A percentile compares a stretch with the other conserved stretches of the same genome.
phyloP scores from a whole-genome alignment of 2,797 vertebrate genomes.

The Muraenolepis orangiensis region DNA sequence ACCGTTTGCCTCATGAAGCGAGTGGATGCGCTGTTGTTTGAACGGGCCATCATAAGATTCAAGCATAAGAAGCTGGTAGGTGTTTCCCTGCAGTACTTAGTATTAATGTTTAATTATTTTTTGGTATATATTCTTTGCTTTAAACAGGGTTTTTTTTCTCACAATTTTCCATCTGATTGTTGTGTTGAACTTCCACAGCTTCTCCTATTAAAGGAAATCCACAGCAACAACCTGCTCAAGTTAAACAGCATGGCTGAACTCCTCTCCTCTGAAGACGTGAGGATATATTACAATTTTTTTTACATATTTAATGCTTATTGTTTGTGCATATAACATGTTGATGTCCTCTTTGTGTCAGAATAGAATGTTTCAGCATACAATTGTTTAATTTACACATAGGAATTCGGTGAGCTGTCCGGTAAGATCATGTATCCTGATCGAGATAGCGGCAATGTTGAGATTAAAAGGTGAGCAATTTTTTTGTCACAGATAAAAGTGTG shows the following conservation, averaged over 20 bases:
- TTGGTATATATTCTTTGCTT: background rate
- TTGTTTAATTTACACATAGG: conserved; percentile 36
- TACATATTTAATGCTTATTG: background rate
- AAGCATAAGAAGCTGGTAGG: conserved; percentile 72
- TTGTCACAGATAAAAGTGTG: background rate
- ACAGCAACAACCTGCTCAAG: conserved; percentile 51
- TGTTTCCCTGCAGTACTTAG: conserved; percentile 9
- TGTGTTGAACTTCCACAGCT: conserved; percentile 51
- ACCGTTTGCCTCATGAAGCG: conserved; percentile 60
- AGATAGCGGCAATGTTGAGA: background rate
- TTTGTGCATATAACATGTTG: background rate
- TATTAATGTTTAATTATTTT: background rate
- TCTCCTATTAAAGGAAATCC: conserved; percentile 54
- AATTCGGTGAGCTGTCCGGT: conserved; percentile 12
- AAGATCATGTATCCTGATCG: background rate
- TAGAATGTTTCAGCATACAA: background rate
- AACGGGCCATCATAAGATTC: conserved; percentile 67
- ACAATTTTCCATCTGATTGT: background rate
- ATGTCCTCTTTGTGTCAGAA: background rate
- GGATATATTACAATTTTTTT: conserved; percentile 2
- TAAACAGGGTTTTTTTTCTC: background rate
- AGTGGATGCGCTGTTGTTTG: conserved; percentile 57
- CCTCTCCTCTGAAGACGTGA: conserved; percentile 59
- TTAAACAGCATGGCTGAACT: conserved; percentile 48
- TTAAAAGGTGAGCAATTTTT: conserved; percentile 41